Evolutionary conservation across 2,888 invertebrate species (phyloP), one percentile per base, ranked within the genome.

Genomic region (Falcaria lacertinaria): DNA sequence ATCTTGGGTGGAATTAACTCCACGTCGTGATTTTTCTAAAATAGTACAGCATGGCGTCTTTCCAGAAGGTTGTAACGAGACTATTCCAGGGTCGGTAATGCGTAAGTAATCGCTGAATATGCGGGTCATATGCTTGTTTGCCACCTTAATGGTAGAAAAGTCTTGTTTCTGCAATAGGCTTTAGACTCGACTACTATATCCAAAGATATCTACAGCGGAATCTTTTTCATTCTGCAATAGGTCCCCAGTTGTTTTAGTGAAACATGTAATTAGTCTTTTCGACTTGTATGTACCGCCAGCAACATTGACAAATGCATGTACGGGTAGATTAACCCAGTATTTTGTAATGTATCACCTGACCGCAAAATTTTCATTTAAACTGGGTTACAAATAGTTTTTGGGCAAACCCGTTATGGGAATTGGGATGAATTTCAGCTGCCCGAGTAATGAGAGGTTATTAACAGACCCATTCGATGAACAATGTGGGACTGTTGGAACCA

Each of bases 381-480:
- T 13, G 8, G 45, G 28, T 43, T 39, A 59, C 57, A 56, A 57
- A 59, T 56, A 34, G 60, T 41, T 59, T 57, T 56, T 15, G 40
- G 42, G 42, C 43, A 46, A 56, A 25, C 45, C 38, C 28, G 49
- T 46, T 51, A 47, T 41, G 17, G 36, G 7, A 8, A 5, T 49
- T 41, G 17, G 36, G 7, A 8, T 2, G 25, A 6, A 25, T 8
- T 2, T 2, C 11, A 8, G 11, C 19, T 19, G 19, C 5, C 25
- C 5, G 25, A 5, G 25, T 25, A 25, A 28, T 28, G 28, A 28
- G 28, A 28, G 8, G 28, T 28, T 28, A 11, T 28, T 11, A 6
- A 7, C 7, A 22, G 22, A 22, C 22, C 22, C 7, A 22, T 22
- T 22, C 7, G 22, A 6, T 22, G 22, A 22, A n/a, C 22, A 22